phyloP scores from a whole-genome alignment of 2,888 invertebrate species.

The Helleia helle region DNA sequence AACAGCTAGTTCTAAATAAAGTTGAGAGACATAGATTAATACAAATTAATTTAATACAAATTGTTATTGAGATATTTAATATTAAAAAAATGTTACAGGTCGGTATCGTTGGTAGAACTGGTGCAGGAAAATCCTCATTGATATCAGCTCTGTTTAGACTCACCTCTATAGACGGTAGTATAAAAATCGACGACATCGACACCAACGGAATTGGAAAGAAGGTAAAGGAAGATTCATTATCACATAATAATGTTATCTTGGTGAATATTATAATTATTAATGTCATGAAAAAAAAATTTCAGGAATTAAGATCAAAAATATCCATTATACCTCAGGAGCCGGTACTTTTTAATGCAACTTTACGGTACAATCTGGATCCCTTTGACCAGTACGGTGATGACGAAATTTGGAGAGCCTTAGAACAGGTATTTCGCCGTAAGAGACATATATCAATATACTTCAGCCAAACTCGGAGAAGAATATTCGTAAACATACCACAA shows the following conservation, averaged over 20 bases:
- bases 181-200: constrained; percentile 81
- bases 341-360: constrained; percentile 77
- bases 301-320: constrained; percentile 77
- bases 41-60: too few species aligned
- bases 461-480: too few species aligned
- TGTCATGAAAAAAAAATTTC: too few species aligned
- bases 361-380: constrained; percentile 83
- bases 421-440: constrained; percentile 62
- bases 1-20: too few species aligned
- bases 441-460: too few species aligned
- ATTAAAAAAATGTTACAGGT: constrained; percentile 72
- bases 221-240: too few species aligned
- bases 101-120: constrained; percentile 88
- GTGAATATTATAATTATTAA: too few species aligned
- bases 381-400: constrained; percentile 76
- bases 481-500: too few species aligned
- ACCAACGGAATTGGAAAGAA: constrained; percentile 76
- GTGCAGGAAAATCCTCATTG: constrained; percentile 88
- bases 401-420: constrained; percentile 78
- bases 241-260: too few species aligned
- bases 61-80: too few species aligned
- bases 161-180: constrained; percentile 77
- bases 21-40: too few species aligned
- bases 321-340: constrained; percentile 84
- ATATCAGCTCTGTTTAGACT: constrained; percentile 86